Evolutionary conservation across 2,797 vertebrate genomes (phyloP), one percentile per base, ranked within the genome.

Genomic region (Enteromius thamalakanensis): DNA sequence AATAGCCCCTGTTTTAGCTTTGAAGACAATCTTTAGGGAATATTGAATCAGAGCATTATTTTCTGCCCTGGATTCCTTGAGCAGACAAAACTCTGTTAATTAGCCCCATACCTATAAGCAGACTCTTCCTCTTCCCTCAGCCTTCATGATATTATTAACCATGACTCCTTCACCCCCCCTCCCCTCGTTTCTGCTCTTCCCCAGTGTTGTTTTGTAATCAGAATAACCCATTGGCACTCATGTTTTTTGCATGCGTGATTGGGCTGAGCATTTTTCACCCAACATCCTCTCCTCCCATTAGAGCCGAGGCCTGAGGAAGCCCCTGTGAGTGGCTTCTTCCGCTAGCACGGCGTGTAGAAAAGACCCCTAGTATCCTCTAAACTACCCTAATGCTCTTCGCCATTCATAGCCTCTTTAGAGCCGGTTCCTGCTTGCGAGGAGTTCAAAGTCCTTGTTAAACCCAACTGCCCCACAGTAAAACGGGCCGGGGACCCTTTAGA

Each of bases 11-110:
- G 89, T 93, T 94, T 92, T 91, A 88, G 92, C 93, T 95, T 95
- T 95, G 92, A 95, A 94, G 94, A 92, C 87, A 90, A 88, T 95
- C 93, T 94, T 92, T 91, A 83, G 94, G 93, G 94, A 94, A 94
- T 94, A 93, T 92, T 92, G 91, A 93, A 92, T 93, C 89, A 93
- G 93, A 94, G 91, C 91, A 89, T 92, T 95, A 91, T 93, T 89
- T 80, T 85, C 92, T 92, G 91, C 92, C 93, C 93, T 76, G 90
- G 84, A 93, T 93, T 93, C 91, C 88, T 92, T 88, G 89, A 86
- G 87, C 87, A 93, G 91, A 94, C 92, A 93, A 94, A 94, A 94
- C 93, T 94, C 92, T 69, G 90, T 94, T 95, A 95, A 95, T 95
- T 95, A 95, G 94, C 84, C 91, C 87, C 87, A 83, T 94, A 94